phyloP scores from a whole-genome alignment of 1,140 invertebrate species.

The Schlechtendalia chinensis region DNA sequence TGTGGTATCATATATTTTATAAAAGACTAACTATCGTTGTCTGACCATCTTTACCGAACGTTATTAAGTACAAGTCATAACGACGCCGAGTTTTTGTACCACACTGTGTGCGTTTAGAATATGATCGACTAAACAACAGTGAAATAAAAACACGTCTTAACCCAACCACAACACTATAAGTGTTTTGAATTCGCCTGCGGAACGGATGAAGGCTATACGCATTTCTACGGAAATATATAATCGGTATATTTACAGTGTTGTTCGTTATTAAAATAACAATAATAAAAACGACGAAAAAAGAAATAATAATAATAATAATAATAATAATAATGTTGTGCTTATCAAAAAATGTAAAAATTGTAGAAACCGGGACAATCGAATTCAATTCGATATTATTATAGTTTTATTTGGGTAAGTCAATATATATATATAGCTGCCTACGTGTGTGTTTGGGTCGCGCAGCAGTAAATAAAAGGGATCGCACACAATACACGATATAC shows the following conservation, averaged over 20 bases:
- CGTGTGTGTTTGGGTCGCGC: not conserved
- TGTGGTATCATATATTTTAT: conserved; percentile 4
- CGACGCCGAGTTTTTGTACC: not conserved
- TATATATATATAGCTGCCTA: not conserved
- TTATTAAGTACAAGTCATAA: not conserved
- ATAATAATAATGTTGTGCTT: not conserved
- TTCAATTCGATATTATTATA: not conserved
- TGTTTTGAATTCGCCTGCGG: not conserved
- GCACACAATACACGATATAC: not conserved
- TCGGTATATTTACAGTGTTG: not conserved
- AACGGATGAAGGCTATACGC: not conserved
- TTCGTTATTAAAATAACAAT: not conserved
- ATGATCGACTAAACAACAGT: not conserved
- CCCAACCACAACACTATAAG: not conserved
- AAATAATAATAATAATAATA: no score
- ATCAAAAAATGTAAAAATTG: not conserved
- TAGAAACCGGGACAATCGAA: not conserved
- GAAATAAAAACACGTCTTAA: not conserved
- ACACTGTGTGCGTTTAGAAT: not conserved
- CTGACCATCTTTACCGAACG: not conserved
- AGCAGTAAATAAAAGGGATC: conserved; percentile 26
- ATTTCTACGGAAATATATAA: not conserved
- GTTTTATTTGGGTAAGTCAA: not conserved
- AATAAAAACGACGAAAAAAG: not conserved
- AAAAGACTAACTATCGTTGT: not conserved